Base-by-base conservation (phyloP, 2,888 invertebrate genomes). In the Thecocarcelia acutangulata region DNA sequence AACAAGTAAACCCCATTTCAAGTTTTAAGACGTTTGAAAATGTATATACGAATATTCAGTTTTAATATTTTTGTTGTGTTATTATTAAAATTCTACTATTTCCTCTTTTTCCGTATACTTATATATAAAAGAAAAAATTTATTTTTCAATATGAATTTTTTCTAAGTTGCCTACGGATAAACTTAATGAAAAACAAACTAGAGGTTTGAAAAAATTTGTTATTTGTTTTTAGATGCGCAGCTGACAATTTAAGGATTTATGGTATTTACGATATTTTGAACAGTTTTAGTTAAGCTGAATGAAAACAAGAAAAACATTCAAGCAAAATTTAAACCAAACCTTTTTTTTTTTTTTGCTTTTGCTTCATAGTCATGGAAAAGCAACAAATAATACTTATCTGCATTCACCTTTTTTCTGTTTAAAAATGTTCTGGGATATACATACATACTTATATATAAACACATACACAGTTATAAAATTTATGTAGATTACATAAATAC, bases 221-320 rank as follows among this genome's bases (percentile, higher is more conserved):
- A 19, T 50, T 56, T 72, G n/a, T n/a, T 42, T 48, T 68, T 73
- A 68, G 79, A 79, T 79, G 66, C 73, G 68, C 79, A 44, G 73
- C 68, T 79, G 79, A 79, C 79, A 74, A 74, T 79, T 69, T 42
- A 19, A 74, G 68, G 63, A 79, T 79, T 79, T 79, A 79, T 79
- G 54, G 68, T 42, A 48, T 68, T 74, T 63, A 50, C 68, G 74
- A 79, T 79, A 79, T 48, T 64, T 64, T 66, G 12, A 28, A 42
- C n/a, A 52, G 13, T 59, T 68, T 68, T 59, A 28, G 21, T 24
- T 46, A 8, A 33, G 8, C 33, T 52, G 40, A 48, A 58, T 42
- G 24, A 44, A 54, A 54, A 13, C 12, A n/a, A n/a, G n/a, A n/a
- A n/a, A n/a, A n/a, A n/a, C n/a, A n/a, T n/a, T n/a, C n/a, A n/a